Percentiles rank a stretch among this genome's conserved stretches.
These are phyloP conservation scores for Saccopteryx bilineata DNA, from an alignment of 2,113 vertebrate species.

Conservation along the genomic window DNA sequence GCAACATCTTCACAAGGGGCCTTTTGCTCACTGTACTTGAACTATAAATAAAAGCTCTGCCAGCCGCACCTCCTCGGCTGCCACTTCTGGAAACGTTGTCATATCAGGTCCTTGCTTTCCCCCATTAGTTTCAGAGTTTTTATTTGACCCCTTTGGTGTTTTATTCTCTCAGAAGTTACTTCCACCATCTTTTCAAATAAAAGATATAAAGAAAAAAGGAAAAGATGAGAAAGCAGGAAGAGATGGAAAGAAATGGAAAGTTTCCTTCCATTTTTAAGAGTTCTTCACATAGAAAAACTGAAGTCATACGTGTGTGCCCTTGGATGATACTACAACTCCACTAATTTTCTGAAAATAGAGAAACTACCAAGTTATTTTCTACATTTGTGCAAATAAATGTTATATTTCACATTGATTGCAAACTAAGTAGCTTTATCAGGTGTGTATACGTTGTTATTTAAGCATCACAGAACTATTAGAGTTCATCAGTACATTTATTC, in stretches of 20 bases:
- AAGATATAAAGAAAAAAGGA: constrained; percentile 56
- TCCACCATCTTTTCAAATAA: constrained; percentile 66
- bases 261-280: constrained; percentile 65
- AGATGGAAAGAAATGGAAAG: constrained; percentile 71
- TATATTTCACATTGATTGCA: neutral
- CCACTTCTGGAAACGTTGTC: neutral
- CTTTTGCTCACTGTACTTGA: neutral
- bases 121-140: neutral
- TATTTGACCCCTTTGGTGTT: constrained; percentile 61
- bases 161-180: constrained; percentile 80
- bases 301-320: neutral
- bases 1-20: constrained; percentile 28
- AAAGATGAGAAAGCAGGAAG: constrained; percentile 65
- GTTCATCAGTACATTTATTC: neutral
- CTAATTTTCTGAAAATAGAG: neutral
- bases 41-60: neutral
- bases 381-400: neutral
- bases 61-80: neutral
- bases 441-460: neutral
- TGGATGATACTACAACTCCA: neutral
- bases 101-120: neutral
- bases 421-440: neutral
- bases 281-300: neutral
- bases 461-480: neutral
- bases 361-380: neutral